Conservation (phyloP, 2,888 invertebrate genomes). For the Halocaridina rubra region DNA sequence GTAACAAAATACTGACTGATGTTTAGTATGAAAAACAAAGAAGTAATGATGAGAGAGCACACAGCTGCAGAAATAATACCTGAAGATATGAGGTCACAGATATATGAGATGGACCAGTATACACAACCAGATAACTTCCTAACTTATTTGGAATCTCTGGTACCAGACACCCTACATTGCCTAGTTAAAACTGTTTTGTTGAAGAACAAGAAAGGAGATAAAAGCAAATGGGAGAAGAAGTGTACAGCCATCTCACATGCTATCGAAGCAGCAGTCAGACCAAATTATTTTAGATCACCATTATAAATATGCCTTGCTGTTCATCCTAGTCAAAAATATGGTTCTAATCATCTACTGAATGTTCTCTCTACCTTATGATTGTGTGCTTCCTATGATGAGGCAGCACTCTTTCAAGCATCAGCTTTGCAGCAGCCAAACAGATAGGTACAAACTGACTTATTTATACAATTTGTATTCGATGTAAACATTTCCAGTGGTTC, state of each 20-base stretch:
- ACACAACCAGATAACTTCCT: constrained; percentile 13
- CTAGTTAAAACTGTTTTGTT: constrained; percentile 21
- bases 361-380: too few species aligned
- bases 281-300: too few species aligned
- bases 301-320: too few species aligned
- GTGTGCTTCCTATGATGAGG: too few species aligned
- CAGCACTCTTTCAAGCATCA: too few species aligned
- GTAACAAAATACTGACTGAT: too few species aligned
- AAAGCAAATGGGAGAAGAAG: constrained; percentile 12
- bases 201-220: constrained; percentile 25
- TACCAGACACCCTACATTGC: constrained; percentile 16
- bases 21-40: too few species aligned
- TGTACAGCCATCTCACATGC: constrained; percentile 27
- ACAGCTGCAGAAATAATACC: constrained; percentile 3
- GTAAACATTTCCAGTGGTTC: not conserved
- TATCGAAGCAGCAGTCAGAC: constrained; percentile 19
- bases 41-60: too few species aligned
- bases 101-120: constrained; percentile 27
- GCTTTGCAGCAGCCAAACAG: not conserved
- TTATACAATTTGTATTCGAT: not conserved
- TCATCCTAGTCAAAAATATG: too few species aligned
- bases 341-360: too few species aligned
- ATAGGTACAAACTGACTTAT: not conserved
- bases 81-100: constrained; percentile 31
- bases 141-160: constrained; percentile 28